A percentile compares a stretch with the other conserved stretches of the same genome.
These are phyloP conservation scores for Channa striata DNA, from an alignment of 2,797 vertebrate species.

Conservation along the genomic window DNA sequence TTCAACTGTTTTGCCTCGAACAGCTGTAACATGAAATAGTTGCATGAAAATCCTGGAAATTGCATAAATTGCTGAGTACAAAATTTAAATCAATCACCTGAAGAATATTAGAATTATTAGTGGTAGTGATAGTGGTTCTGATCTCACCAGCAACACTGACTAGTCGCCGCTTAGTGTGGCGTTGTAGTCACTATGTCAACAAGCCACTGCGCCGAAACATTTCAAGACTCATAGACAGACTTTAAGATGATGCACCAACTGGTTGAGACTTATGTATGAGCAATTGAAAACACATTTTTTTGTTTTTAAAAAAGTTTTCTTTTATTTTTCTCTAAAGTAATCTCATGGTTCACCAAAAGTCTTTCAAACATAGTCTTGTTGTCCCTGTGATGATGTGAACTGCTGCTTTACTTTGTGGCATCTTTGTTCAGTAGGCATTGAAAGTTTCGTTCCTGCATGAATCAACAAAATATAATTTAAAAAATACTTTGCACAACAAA, in stretches of 20 bases:
- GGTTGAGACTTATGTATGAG: too few relatives aligned
- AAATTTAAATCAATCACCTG: too few relatives aligned
- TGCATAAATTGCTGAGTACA: too few relatives aligned
- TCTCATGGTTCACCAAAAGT: background rate
- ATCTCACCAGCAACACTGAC: background rate
- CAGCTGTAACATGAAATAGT: too few relatives aligned
- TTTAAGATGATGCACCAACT: background rate
- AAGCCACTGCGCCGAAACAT: background rate
- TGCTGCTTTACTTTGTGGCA: constrained; percentile 37
- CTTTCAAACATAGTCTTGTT: background rate
- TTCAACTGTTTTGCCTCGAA: too few relatives aligned
- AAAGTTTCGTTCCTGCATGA: constrained; percentile 27
- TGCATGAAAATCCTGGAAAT: too few relatives aligned
- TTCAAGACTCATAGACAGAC: background rate
- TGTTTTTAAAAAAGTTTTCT: too few relatives aligned
- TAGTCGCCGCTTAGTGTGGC: background rate
- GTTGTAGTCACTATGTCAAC: background rate
- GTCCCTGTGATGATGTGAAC: background rate
- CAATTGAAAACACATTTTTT: constrained; percentile 10
- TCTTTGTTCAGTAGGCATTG: constrained; percentile 48
- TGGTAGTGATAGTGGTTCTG: background rate
- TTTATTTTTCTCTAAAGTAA: background rate
- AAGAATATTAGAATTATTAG: too few relatives aligned
- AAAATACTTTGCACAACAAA: constrained; percentile 52
- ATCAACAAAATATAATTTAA: constrained; percentile 43